Conservation (phyloP, 2,888 invertebrate genomes). For the Parnassius smintheus region DNA sequence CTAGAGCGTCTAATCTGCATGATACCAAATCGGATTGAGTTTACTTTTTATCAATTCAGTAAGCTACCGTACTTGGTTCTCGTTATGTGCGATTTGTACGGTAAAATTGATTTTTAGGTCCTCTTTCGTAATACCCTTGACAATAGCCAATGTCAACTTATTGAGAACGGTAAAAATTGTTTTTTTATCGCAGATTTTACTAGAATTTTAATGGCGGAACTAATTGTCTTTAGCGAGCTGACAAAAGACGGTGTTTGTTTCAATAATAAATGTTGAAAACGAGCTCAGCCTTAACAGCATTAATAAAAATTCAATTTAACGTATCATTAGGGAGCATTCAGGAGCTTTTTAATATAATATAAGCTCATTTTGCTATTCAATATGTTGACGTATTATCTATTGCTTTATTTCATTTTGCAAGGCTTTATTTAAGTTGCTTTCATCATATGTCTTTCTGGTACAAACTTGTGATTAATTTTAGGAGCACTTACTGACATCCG, state of each 20-base stretch:
- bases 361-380: no score
- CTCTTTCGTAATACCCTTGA: slow-evolving; percentile 29
- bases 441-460: no score
- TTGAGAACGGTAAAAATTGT: slow-evolving; percentile 13
- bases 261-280: no score
- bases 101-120: slow-evolving; percentile 30
- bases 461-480: no score
- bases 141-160: slow-evolving; percentile 28
- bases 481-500: no score
- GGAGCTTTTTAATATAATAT: no score
- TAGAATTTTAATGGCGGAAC: slow-evolving; percentile 4
- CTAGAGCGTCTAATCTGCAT: slow-evolving; percentile 11
- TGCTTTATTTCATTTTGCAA: no score
- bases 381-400: no score
- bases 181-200: slow-evolving; percentile 1
- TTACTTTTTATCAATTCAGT: slow-evolving; percentile 16
- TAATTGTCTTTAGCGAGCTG: neutral
- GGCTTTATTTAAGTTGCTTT: no score
- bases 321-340: no score
- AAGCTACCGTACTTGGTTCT: slow-evolving; percentile 19
- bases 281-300: no score
- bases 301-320: no score
- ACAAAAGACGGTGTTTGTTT: neutral
- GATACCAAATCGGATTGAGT: slow-evolving; percentile 11
- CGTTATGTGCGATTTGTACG: slow-evolving; percentile 30